Evolutionary conservation across 2,113 vertebrate genomes (phyloP), one percentile per base, ranked within the genome.

Genomic region (Thalassoma bifasciatum): DNA sequence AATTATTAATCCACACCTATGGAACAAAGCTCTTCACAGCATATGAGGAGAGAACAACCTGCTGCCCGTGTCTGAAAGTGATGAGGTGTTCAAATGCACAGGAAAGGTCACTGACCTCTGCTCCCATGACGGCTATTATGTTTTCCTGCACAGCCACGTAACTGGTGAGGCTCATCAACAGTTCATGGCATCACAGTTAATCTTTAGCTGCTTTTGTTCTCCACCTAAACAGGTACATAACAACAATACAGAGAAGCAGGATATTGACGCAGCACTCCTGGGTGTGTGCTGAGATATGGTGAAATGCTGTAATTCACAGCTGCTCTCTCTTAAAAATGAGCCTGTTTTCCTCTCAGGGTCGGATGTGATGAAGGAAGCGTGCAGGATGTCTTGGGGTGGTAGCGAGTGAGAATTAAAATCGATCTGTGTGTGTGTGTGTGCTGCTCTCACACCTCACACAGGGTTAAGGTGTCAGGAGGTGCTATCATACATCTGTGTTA

Each of bases 401-500:
- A 59, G 75, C 10, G 10, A 68, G 37, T 14, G 24, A 64, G 76
- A 84, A 89, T 86, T 81, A 57, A 78, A 49, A 84, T 87, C 8
- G 21, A 23, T 51, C 11, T 60, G 30, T 75, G 65, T 34, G 24
- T 38, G 54, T 51, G 58, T 21, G 76, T 71, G 52, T 68, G 73
- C n/a, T 51, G 23, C 57, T 49, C 57, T 37, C 38, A 13, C 66
- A 36, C 47, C 72, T 79, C 72, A 50, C 46, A 74, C 51, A 47
- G 19, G 22, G 11, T 37, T 11, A 10, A 9, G 49, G 36, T 64
- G 74, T 75, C 26, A 66, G 30, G 44, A n/a, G 34, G 51, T 65
- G 60, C 57, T 47, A 37, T 56, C 59, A 60, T 64, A 58, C 49
- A 42, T 78, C 68, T 58, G 66, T 64, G 72, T 72, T 69, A 64